Evolutionary conservation across 37 sponge, comb jelly and placozoan species (phyloP).

Genomic region (Ianthella basta): DNA sequence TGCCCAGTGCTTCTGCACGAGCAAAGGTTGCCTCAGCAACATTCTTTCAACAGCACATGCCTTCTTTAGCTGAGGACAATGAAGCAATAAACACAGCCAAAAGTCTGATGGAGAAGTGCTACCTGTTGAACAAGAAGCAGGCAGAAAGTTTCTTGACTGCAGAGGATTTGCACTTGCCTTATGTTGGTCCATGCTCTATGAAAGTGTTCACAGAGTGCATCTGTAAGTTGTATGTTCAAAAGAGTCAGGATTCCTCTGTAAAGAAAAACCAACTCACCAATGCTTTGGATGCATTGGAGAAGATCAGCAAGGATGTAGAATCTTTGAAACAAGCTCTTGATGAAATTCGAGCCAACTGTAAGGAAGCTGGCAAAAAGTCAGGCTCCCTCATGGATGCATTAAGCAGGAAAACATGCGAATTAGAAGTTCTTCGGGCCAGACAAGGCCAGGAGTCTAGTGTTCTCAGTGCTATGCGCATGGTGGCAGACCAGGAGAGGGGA

Average conservation of each 20-base stretch:
- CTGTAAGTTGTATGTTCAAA: conserved; percentile 49
- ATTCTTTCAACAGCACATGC: not conserved
- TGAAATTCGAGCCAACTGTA: conserved; percentile 31
- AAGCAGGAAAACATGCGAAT: conserved; percentile 61
- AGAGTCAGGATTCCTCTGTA: not conserved
- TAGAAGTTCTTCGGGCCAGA: conserved; percentile 45
- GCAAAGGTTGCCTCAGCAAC: not conserved
- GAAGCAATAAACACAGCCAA: not conserved
- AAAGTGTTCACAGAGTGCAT: conserved; percentile 62
- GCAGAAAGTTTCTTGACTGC: not conserved
- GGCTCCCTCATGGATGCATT: conserved; percentile 34
- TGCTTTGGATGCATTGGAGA: conserved; percentile 49
- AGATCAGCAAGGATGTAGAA: conserved; percentile 34
- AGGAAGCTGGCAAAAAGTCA: conserved; percentile 24
- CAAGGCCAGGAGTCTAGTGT: conserved; percentile 60
- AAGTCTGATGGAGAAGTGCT: conserved; percentile 61
- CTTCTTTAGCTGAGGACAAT: not conserved
- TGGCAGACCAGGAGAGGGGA: conserved; percentile 62
- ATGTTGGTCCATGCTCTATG: conserved; percentile 67
- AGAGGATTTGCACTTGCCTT: conserved; percentile 29
- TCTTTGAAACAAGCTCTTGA: conserved; percentile 40
- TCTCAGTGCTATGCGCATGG: conserved; percentile 62
- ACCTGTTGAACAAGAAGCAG: conserved; percentile 23
- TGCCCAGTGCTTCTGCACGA: not conserved
- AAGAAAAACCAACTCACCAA: conserved; percentile 37